These are phyloP conservation scores for Bubalus kerabau DNA, from an alignment of 2,113 vertebrate species.

Conservation along the genomic window DNA sequence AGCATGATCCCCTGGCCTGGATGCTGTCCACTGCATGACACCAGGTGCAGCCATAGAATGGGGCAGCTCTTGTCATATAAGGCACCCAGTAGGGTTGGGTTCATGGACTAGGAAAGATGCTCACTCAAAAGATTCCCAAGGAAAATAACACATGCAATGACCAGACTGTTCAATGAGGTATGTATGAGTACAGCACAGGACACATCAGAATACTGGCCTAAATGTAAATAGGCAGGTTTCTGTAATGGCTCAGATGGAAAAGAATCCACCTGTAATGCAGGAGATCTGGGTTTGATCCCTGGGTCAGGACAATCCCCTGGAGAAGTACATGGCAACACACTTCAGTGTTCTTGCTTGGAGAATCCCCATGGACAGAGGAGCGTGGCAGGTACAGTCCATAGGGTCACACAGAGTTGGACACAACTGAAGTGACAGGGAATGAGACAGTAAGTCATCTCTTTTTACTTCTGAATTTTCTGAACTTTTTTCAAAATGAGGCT, in stretches of 20 bases:
- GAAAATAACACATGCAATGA: neutral
- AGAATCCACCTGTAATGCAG: neutral
- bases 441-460: neutral
- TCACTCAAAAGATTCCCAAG: neutral
- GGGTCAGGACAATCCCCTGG: neutral
- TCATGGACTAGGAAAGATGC: neutral
- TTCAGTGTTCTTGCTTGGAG: neutral
- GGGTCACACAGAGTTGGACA: neutral
- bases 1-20: neutral
- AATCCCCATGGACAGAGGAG: neutral
- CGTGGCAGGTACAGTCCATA: neutral
- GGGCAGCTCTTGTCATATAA: no score
- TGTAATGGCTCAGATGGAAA: neutral
- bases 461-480: neutral
- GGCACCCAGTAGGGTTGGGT: accelerated
- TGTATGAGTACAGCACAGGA: neutral
- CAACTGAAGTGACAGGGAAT: neutral
- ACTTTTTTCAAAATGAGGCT: neutral
- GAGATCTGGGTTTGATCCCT: neutral
- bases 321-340: neutral
- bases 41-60: accelerated
- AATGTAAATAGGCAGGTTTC: neutral
- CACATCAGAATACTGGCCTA: accelerated
- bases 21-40: accelerated
- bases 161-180: neutral